Evolutionary conservation across 2,113 vertebrate species (phyloP).

Genomic region (Seriola aureovittata): DNA sequence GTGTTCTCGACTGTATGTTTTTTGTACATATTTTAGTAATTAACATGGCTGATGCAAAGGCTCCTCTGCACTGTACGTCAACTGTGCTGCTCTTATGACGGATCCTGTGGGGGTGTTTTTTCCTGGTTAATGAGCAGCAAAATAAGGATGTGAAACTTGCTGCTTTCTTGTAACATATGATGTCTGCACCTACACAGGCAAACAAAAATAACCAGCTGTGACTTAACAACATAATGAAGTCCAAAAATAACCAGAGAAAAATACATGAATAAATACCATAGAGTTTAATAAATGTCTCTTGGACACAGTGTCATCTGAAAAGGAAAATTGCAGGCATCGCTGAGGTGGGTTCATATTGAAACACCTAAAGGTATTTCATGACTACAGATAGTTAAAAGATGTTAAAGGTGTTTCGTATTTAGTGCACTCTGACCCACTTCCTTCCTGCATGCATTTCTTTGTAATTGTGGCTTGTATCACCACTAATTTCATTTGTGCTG

Average conservation of each 20-base stretch:
- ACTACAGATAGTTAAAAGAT: not conserved
- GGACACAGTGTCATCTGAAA: not conserved
- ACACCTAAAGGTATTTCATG: not conserved
- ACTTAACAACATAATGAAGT: not conserved
- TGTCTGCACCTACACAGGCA: not conserved
- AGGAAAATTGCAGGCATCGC: not conserved
- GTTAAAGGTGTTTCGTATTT: not conserved
- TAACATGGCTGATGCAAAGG: not conserved
- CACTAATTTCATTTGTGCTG: no score
- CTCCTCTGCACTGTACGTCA: not conserved
- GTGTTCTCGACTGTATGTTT: not conserved
- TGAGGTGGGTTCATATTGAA: not conserved
- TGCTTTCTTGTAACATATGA: not conserved
- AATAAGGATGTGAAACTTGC: conserved; percentile 24
- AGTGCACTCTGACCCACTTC: not conserved
- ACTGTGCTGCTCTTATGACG: not conserved
- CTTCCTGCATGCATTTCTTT: conserved; percentile 26
- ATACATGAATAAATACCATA: not conserved
- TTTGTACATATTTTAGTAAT: not conserved
- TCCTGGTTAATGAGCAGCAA: not conserved
- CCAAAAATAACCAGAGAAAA: not conserved
- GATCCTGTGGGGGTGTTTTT: not conserved
- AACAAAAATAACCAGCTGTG: not conserved
- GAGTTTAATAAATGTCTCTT: not conserved
- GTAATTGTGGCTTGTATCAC: not conserved